Conservation (phyloP, 2,113 vertebrate species). For the Mirza zaza region DNA sequence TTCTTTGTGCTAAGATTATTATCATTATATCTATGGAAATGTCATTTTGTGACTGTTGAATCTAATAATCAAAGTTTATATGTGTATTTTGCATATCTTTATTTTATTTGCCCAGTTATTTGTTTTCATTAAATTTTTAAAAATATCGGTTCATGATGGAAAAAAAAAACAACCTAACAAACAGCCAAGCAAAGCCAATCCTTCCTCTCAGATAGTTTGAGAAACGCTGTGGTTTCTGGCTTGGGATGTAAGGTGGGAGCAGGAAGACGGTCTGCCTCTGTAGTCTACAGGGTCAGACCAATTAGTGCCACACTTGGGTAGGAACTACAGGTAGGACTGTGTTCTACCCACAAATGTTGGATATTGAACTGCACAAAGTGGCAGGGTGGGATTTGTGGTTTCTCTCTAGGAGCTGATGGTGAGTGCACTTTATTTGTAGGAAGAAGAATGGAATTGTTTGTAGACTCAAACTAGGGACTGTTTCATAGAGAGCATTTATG, state of each 20-base stretch:
- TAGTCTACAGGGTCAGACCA: neutral
- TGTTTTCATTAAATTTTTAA: neutral
- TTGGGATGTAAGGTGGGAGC: neutral
- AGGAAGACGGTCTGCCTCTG: neutral
- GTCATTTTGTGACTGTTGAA: neutral
- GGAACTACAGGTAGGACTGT: too few relatives aligned
- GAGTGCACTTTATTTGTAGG: neutral
- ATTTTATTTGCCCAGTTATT: neutral
- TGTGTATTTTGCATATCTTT: neutral
- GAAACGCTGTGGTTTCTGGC: neutral
- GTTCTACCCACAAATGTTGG: neutral
- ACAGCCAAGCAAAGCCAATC: neutral
- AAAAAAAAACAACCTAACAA: neutral
- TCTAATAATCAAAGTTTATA: neutral
- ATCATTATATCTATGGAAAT: neutral
- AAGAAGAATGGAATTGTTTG: neutral
- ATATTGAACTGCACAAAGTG: rapidly evolving
- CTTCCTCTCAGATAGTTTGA: neutral
- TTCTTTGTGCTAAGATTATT: neutral
- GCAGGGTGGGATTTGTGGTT: neutral
- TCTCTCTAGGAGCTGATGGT: neutral
- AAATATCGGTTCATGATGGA: neutral
- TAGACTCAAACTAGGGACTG: neutral
- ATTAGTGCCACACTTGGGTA: neutral
- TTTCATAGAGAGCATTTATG: neutral